Percentiles rank a stretch among this genome's conserved stretches.
phyloP scores from a whole-genome alignment of 2,888 invertebrate species.

The Hirtodrosophila duncani region DNA sequence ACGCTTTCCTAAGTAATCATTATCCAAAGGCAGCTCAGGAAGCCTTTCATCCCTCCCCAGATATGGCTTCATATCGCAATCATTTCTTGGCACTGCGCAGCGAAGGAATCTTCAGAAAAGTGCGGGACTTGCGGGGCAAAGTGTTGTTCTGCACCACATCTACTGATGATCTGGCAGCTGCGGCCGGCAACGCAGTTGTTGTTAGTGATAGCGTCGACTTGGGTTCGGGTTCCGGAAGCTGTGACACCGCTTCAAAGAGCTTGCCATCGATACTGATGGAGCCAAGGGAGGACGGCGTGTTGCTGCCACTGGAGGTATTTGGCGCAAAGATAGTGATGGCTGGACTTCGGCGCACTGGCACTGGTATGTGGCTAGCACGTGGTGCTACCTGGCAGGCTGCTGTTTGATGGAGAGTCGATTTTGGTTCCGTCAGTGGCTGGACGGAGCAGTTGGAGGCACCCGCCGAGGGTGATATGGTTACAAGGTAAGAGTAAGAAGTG shows the following conservation, averaged over 20 bases:
- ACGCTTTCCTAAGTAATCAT: no score
- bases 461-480: conserved; percentile 18
- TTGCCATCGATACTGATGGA: neutral
- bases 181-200: no score
- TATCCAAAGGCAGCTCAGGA: no score
- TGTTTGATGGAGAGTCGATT: neutral
- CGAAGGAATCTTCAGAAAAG: neutral
- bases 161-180: no score
- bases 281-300: neutral
- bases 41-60: no score
- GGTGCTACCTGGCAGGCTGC: no score
- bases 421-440: neutral
- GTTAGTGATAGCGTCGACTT: neutral
- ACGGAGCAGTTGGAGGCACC: conserved; percentile 14
- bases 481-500: conserved; percentile 19
- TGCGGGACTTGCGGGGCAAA: conserved; percentile 1
- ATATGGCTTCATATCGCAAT: neutral
- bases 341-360: neutral
- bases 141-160: neutral
- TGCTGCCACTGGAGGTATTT: neutral
- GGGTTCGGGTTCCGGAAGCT: neutral
- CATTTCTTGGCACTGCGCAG: conserved; percentile 1
- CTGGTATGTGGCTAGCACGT: no score
- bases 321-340: neutral
- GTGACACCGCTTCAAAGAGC: no score